These are phyloP conservation scores for Matsumurasca onukii DNA, from an alignment of 1,140 invertebrate species.

Conservation along the genomic window DNA sequence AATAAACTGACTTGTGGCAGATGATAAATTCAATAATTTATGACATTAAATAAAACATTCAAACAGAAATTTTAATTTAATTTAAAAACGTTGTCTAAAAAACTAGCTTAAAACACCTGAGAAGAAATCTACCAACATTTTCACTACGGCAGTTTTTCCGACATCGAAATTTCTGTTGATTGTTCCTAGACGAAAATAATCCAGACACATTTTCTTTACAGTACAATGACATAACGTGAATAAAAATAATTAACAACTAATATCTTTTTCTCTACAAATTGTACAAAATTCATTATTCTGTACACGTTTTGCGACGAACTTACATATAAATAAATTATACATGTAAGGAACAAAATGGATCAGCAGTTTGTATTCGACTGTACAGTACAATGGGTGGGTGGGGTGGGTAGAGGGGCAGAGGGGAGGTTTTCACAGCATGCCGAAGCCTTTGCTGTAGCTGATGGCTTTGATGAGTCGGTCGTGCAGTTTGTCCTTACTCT, in stretches of 20 bases:
- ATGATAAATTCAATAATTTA: too few relatives aligned
- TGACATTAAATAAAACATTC: too few relatives aligned
- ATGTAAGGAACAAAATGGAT: conserved; percentile 10
- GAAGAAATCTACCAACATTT: too few relatives aligned
- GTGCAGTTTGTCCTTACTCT: conserved; percentile 76
- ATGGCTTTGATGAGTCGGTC: conserved; percentile 90
- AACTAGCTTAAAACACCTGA: too few relatives aligned
- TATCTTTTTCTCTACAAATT: conserved; percentile 1
- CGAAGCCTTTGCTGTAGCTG: conserved; percentile 83
- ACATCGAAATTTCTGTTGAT: too few relatives aligned
- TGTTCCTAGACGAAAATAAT: too few relatives aligned
- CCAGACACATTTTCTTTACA: too few relatives aligned
- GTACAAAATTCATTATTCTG: conserved; percentile 12
- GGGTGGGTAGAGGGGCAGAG: background rate
- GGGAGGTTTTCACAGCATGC: conserved; percentile 70
- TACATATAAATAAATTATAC: conserved; percentile 18
- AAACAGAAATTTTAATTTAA: too few relatives aligned
- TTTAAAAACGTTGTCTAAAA: too few relatives aligned
- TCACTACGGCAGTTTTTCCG: too few relatives aligned
- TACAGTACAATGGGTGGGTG: background rate
- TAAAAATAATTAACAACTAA: background rate
- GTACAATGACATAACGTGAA: too few relatives aligned
- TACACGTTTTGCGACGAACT: conserved; percentile 5
- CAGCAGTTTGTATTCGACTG: background rate
- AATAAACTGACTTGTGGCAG: too few relatives aligned